Base-by-base conservation (phyloP, 2,113 vertebrate species). In the Erinaceus europaeus region DNA sequence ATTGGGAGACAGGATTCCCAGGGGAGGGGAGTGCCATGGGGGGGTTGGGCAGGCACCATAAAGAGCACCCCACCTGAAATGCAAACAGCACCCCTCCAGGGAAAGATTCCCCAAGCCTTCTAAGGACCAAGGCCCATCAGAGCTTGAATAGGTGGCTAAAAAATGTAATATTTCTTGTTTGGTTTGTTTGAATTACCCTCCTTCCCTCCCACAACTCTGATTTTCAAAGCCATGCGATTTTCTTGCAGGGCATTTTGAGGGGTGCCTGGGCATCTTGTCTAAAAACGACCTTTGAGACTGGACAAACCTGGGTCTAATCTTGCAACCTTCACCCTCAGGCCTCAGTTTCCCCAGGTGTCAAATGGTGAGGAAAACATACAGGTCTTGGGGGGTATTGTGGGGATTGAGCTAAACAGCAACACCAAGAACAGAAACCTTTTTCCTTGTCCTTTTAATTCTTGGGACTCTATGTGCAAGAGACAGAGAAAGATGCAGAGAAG, bases 101-200 rank as follows among this genome's bases (percentile, higher is more conserved):
- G 84, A 85, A 84, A 23, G 50, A 32, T 38, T 69, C 80, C 48
- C 20, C 34, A 18, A 50, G 32, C 53, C 17, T 38, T 6, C 71
- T 11, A 42, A 53, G 78, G 77, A 78, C 55, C 80, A 29, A 69
- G 21, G 69, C 50, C 68, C 48, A 20, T 65, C 52, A 9, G 64
- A 75, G 89, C 79, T 62, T 32, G 29, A 72, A 59, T 82, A 93
- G 92, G 90, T 83, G 71, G 68, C 76, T 0, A 4, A 82, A 88
- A 90, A 94, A 94, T 81, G 89, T 57, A 36, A 81, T 32, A 69
- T 84, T 90, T 95, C 91, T 90, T 84, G 92, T 93, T 91, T 75
- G 79, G 89, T 91, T 82, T 71, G 84, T 73, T 89, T 89, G 74
- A 46, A 52, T 80, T 72, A 62, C 73, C 13, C 57, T 10, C 44